Evolutionary conservation across 2,888 invertebrate species (phyloP), one percentile per base, ranked within the genome.

Genomic region (Neria commutata): DNA sequence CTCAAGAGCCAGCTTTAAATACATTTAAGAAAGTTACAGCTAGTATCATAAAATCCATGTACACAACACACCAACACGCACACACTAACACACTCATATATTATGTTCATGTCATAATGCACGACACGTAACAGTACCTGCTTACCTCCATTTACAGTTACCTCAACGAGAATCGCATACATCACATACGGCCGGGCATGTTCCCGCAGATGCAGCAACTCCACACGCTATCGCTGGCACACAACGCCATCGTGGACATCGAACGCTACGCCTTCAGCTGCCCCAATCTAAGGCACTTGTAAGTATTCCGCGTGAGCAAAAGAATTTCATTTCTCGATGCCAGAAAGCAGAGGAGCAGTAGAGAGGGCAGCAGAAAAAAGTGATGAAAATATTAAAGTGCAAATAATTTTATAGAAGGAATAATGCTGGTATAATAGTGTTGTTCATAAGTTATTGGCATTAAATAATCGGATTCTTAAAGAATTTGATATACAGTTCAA

Each of bases 161-260:
- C 69, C 68, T 85, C 26, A 83, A 82, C 60, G 81, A 81, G 53
- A 85, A 85, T 66, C 70, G 70, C 49, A 72, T 85, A 26, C 72
- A 72, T 47, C 68, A 64, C 23, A 72, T 85, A 23, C 66, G 61
- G 6, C 60, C 70, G 2, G 70, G 72, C 11, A 80, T 77, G 70
- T 82, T 85, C 65, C 82, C 83, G 3, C 68, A 66, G 19, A 65
- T 85, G 53, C 56, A 60, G 2, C 71, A 77, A 16, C 65, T 86
- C 24, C 72, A 75, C 25, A 81, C 80, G n/a, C 70, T 86, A 51
- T 84, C 84, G 4, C 67, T 86, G 71, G 82, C 83, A 21, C 80
- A 83, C 51, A 86, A 86, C 68, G 71, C 71, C 46, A 79, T 80
- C 51, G 51, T 46, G 10, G 67, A 65, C 48, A 74, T 83, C 80